Base-by-base conservation (phyloP, 1,140 invertebrate genomes). In the Zelostemma sp. region DNA sequence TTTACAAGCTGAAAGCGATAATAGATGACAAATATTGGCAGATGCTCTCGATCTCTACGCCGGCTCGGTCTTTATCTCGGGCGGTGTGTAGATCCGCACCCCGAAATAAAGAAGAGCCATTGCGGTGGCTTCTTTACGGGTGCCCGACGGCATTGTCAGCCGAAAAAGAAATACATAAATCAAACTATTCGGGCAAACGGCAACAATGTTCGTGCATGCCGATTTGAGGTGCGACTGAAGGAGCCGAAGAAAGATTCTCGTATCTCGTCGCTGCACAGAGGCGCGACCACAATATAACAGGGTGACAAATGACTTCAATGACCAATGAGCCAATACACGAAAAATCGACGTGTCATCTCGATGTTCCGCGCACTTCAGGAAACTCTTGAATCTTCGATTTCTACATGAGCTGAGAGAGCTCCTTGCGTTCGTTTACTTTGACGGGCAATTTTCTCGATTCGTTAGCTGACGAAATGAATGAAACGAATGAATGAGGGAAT, bases 1-100 rank as follows among this genome's bases (percentile, higher is more conserved):
- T 82, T 84, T 83, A 82, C 74, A 71, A 76, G 72, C 41, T 51
- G 19, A 51, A 59, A 73, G 58, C 76, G 80, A 83, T 85, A 85
- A 85, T 85, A 61, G 80, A 85, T 83, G 84, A 85, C 81, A 85
- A 85, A 85, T 85, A 85, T 84, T 83, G 78, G 82, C 84, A 85
- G 84, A 85, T 85, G 84, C 81, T 82, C 79, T 55, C 58, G 59
- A 65, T 68, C 64, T 50, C 68, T 59, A 53, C 35, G n/a, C 43
- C 31, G 18, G 41, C 54, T 40, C 48, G 47, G 38, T 64, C 63
- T 67, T 74, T 72, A 67, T 73, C 33, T 33, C 31, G 9, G 33
- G 28, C 35, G 57, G 71, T 19, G 17, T 31, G 16, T 45, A 66
- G 59, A 28, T 47, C 19, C 60, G 72, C 69, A 64, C 68, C 77